phyloP scores from a whole-genome alignment of 1,140 invertebrate genomes.

The Brachionus rotundiformis region DNA sequence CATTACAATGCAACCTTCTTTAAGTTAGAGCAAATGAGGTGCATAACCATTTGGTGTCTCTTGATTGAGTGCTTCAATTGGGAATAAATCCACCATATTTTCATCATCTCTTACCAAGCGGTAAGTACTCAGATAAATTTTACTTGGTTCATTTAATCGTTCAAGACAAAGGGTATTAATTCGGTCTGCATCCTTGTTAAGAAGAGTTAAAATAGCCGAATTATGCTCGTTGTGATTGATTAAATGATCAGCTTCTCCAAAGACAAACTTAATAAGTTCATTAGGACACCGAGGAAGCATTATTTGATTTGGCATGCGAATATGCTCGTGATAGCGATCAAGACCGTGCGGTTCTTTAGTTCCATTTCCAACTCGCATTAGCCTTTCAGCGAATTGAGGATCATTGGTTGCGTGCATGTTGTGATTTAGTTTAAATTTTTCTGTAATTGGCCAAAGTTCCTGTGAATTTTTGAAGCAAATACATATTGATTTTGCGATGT shows the following conservation, averaged over 20 bases:
- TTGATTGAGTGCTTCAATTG: conserved; percentile 60
- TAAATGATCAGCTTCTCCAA: not conserved
- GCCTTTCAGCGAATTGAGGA: conserved; percentile 53
- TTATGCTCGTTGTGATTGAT: conserved; percentile 51
- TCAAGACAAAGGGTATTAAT: conserved; percentile 46
- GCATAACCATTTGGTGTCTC: conserved; percentile 59
- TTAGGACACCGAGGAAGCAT: not conserved
- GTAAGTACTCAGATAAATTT: conserved; percentile 53
- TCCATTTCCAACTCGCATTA: conserved; percentile 55
- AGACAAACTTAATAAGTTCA: not conserved
- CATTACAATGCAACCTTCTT: conserved; percentile 60
- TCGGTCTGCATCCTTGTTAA: conserved; percentile 29
- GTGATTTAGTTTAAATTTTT: conserved; percentile 26
- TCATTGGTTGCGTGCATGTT: conserved; percentile 55
- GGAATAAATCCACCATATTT: conserved; percentile 55
- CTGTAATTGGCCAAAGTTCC: conserved; percentile 54
- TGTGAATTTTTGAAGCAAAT: conserved; percentile 55
- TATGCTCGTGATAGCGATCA: not conserved
- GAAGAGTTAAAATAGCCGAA: conserved; percentile 1
- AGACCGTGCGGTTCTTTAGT: not conserved
- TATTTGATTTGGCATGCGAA: not conserved
- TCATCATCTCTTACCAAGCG: conserved; percentile 53
- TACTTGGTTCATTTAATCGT: conserved; percentile 46
- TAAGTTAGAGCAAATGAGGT: conserved; percentile 61
- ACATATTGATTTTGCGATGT: conserved; percentile 53